Conservation (phyloP, 2,888 invertebrate genomes). For the Nasonovia ribisnigri region DNA sequence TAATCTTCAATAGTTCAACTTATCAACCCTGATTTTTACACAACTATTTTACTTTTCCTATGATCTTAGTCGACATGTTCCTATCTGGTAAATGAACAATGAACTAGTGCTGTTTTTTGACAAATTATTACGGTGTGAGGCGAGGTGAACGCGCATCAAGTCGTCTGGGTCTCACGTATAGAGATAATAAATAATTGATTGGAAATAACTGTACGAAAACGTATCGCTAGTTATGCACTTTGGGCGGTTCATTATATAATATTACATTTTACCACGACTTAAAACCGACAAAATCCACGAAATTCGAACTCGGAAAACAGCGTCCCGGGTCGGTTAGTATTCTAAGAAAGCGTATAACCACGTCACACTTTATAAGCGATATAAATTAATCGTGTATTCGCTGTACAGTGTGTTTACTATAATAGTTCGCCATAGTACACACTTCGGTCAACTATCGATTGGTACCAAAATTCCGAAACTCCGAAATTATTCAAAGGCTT, state of each 20-base stretch:
- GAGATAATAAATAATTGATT: not conserved
- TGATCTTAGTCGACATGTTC: not conserved
- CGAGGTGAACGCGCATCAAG: not conserved
- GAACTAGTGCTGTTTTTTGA: not conserved
- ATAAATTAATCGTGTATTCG: not conserved
- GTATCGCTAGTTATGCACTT: not conserved
- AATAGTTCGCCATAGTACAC: not conserved
- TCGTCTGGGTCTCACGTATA: not conserved
- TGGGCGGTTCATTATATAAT: not conserved
- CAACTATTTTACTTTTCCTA: not conserved
- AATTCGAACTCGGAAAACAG: not conserved
- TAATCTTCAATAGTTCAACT: too few species aligned
- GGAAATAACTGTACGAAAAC: not conserved
- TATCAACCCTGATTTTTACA: too few species aligned
- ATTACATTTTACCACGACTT: not conserved
- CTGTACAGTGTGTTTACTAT: not conserved
- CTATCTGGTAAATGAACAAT: not conserved
- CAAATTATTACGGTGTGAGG: not conserved
- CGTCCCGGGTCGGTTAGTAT: not conserved
- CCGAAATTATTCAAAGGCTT: not conserved
- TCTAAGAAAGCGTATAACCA: not conserved
- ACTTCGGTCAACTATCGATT: not conserved
- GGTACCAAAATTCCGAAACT: not conserved
- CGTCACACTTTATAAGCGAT: not conserved
- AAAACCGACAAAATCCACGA: not conserved